Percentiles rank a stretch among this genome's conserved stretches.
Evolutionary conservation across 64 coral and sea anemone genomes (phyloP).

Genomic region (Montipora foliosa): DNA sequence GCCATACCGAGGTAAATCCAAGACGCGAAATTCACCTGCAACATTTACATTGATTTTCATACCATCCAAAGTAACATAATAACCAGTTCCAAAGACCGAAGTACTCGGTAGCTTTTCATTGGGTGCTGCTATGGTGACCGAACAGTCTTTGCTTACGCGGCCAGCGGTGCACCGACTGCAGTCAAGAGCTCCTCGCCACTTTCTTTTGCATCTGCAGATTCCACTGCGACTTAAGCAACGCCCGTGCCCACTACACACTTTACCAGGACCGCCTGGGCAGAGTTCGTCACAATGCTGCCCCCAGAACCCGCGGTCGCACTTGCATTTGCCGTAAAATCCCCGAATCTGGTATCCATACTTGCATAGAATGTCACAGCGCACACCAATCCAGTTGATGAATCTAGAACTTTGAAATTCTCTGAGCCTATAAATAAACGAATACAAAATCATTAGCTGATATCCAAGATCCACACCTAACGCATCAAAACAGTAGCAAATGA

Average conservation of each 20-base stretch:
- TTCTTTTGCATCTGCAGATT: constrained; percentile 72
- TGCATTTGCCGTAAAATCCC: constrained; percentile 40
- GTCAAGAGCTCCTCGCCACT: constrained; percentile 75
- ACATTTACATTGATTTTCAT: constrained; percentile 73
- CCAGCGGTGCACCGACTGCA: constrained; percentile 80
- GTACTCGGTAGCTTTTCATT: constrained; percentile 24
- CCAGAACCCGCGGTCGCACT: constrained; percentile 86
- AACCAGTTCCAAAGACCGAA: constrained; percentile 88
- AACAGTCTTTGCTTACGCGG: constrained; percentile 83
- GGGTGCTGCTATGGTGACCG: constrained; percentile 43
- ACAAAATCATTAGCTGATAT: constrained; percentile 53
- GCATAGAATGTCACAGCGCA: constrained; percentile 74
- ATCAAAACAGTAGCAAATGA: constrained; percentile 67
- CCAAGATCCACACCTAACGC: constrained; percentile 36
- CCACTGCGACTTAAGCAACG: constrained; percentile 60
- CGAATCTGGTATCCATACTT: constrained; percentile 63
- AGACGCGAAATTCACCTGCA: constrained; percentile 82
- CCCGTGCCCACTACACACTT: constrained; percentile 79
- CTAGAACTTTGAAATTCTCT: constrained; percentile 67
- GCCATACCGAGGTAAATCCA: constrained; percentile 66
- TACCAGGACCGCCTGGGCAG: constrained; percentile 86
- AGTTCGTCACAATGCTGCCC: constrained; percentile 55
- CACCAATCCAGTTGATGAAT: constrained; percentile 86
- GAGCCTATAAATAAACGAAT: constrained; percentile 75
- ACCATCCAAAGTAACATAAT: constrained; percentile 85